Base-by-base conservation (phyloP, 2,888 invertebrate genomes). In the Fabriciana adippe region DNA sequence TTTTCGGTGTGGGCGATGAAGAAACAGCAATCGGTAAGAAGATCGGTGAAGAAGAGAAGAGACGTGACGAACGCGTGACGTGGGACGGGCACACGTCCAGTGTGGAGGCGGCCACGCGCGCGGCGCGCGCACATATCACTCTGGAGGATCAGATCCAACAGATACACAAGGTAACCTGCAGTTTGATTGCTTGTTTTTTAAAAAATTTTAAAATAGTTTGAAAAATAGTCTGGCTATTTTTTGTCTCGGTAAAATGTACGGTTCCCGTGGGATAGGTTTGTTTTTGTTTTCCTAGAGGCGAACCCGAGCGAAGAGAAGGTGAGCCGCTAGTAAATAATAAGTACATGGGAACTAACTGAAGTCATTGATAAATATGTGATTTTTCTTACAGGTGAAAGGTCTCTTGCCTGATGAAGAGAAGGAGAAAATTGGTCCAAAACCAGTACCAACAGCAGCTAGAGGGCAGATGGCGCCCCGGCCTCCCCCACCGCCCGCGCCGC, bases 21-120 rank as follows among this genome's bases (percentile, higher is more conserved):
- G 99, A 99, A 94, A 99, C 99, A 0, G 97, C 98, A 31, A 99
- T 99, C 84, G 99, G 99, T 93, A 99, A 99, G 92, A 99, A 99
- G 93, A 97, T 99, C 71, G 98, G 98, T 2, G 98, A 98, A 83
- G 97, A 97, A 78, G 97, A 97, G 87, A 94, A 94, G 48, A 95
- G 97, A 0, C 96, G 97, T 76, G 97, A 97, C 80, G 98, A 98
- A 83, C 95, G 97, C 78, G 97, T 98, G 16, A 99, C 99, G 62
- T 99, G 99, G 99, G 99, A 99, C 89, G 99, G 99, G 0, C 99
- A 99, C 88, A 98, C 98, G 0, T 97, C 97, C 18, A 98, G 98
- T 78, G 98, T 99, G 77, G 99, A 99, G 89, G 98, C 98, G 1
- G 98, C 98, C 5, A 97, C 98, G 0, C 93, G 98, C 62, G 98